Percentiles rank a stretch among this genome's conserved stretches.
Conservation (phyloP, 2,888 invertebrate genomes). For the Abscondita cerata region DNA sequence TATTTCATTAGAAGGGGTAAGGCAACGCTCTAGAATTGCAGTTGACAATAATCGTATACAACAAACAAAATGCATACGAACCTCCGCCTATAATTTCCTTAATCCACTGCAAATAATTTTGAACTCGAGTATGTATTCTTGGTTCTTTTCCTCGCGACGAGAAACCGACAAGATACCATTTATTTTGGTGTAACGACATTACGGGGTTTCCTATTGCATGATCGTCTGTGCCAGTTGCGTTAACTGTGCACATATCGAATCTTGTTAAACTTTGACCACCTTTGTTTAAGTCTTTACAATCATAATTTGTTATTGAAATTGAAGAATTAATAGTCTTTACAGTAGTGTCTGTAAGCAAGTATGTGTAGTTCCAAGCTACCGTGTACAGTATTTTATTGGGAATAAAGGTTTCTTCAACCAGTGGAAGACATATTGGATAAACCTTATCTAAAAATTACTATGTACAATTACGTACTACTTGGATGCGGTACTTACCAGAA, state of each 20-base stretch:
- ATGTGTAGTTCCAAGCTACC: neutral
- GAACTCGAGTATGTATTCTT: neutral
- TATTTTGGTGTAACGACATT: neutral
- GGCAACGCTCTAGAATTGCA: neutral
- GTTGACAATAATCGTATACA: neutral
- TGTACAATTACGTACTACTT: neutral
- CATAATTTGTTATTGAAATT: neutral
- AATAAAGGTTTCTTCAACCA: neutral
- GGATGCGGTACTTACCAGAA: neutral
- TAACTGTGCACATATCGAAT: neutral
- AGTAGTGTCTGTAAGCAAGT: neutral
- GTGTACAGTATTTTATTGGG: neutral
- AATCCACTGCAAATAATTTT: constrained; percentile 1
- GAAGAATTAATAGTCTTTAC: neutral
- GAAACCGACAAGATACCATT: neutral
- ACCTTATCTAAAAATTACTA: neutral
- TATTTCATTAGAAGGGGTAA: neutral
- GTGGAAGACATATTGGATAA: neutral
- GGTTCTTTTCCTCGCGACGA: neutral
- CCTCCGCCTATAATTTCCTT: neutral
- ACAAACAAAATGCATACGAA: neutral
- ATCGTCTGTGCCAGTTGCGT: neutral
- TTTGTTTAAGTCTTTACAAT: neutral
- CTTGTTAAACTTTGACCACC: neutral
- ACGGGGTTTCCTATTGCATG: neutral